Conservation (phyloP, 1,140 invertebrate genomes). For the Pararge aegeria region DNA sequence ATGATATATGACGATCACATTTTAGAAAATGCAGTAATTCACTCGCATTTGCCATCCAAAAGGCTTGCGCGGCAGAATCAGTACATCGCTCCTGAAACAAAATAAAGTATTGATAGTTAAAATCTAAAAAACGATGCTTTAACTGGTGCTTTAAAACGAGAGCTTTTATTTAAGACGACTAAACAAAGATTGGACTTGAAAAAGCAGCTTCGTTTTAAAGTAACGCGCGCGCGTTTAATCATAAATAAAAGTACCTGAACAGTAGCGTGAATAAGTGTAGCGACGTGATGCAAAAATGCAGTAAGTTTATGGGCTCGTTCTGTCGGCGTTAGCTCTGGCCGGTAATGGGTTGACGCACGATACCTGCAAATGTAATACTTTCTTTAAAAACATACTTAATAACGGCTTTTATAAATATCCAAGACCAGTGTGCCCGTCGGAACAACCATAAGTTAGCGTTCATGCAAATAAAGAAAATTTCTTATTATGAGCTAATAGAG, state of each 20-base stretch:
- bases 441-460: too few species aligned
- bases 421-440: too few species aligned
- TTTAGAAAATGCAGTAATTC: slow-evolving; percentile 97
- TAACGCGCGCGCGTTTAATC: too few species aligned
- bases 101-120: background rate
- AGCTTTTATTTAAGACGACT: too few species aligned
- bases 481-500: too few species aligned
- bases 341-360: slow-evolving; percentile 94
- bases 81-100: slow-evolving; percentile 86
- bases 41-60: slow-evolving; percentile 98
- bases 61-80: slow-evolving; percentile 91
- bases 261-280: slow-evolving; percentile 90
- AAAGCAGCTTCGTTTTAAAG: too few species aligned
- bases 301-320: slow-evolving; percentile 95
- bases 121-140: background rate
- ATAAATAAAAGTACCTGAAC: slow-evolving; percentile 82
- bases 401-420: too few species aligned
- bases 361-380: slow-evolving; percentile 80
- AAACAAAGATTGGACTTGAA: too few species aligned
- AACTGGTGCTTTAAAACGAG: too few species aligned
- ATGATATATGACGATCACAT: slow-evolving; percentile 95
- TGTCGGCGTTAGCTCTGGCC: slow-evolving; percentile 93
- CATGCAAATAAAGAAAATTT: too few species aligned
- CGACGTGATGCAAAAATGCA: slow-evolving; percentile 93
- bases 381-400: background rate